Evolutionary conservation across 2,797 vertebrate species (phyloP).

Genomic region (Danio tinwini): DNA sequence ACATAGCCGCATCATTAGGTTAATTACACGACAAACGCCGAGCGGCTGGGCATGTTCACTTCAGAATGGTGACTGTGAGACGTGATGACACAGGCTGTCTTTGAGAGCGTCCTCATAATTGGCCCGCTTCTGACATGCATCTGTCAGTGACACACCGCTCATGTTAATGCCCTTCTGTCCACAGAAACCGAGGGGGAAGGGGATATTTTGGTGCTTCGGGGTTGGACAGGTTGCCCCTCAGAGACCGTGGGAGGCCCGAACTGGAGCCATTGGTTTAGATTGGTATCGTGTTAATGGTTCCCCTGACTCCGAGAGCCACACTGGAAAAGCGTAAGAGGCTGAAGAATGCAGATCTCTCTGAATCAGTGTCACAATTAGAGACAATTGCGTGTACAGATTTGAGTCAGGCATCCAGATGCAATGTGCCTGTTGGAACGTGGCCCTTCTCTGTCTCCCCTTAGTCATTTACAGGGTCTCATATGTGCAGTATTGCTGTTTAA

Average conservation of each 20-base stretch:
- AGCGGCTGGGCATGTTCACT: conserved; percentile 37
- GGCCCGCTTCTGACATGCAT: conserved; percentile 75
- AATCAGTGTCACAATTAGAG: conserved; percentile 81
- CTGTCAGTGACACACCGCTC: conserved; percentile 80
- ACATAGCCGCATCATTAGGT: conserved; percentile 46
- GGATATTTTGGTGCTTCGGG: conserved; percentile 64
- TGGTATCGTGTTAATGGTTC: conserved; percentile 84
- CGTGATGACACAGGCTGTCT: conserved; percentile 76
- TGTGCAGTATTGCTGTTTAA: conserved; percentile 8
- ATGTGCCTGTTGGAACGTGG: conserved; percentile 66
- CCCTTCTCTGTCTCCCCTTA: conserved; percentile 28
- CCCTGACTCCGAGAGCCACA: conserved; percentile 76
- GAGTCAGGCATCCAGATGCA: conserved; percentile 65
- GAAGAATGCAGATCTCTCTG: conserved; percentile 78
- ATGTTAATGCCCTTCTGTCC: conserved; percentile 72
- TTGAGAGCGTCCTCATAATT: conserved; percentile 75
- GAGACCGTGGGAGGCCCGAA: conserved; percentile 76
- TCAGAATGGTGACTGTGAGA: conserved; percentile 70
- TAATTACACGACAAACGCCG: conserved; percentile 51
- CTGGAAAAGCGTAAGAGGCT: conserved; percentile 77
- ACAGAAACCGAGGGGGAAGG: conserved; percentile 44
- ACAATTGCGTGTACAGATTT: conserved; percentile 72
- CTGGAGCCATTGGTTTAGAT: conserved; percentile 83
- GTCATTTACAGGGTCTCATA: conserved; percentile 1
- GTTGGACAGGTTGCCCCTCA: conserved; percentile 72